These are phyloP conservation scores for Gyrodactylus bullatarudis DNA, from an alignment of 1,140 invertebrate genomes.

Conservation along the genomic window DNA sequence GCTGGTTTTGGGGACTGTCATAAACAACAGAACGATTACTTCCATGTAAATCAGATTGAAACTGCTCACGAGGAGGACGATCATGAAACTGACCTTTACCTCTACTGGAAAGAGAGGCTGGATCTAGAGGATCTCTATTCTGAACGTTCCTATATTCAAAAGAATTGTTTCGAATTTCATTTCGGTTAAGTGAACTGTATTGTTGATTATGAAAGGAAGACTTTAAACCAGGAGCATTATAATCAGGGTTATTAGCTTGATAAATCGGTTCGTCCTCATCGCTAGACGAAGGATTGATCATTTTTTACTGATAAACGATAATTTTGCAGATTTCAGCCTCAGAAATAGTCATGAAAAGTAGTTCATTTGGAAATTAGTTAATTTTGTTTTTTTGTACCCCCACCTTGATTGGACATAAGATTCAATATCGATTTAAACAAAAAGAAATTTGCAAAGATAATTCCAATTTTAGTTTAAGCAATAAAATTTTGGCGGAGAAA, in stretches of 20 bases:
- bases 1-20: neutral
- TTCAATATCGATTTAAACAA: too few species aligned
- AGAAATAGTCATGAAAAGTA: too few species aligned
- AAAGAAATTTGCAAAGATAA: too few species aligned
- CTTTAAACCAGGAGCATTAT: neutral
- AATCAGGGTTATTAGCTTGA: neutral
- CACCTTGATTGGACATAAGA: too few species aligned
- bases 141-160: too few species aligned
- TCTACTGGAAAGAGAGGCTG: neutral
- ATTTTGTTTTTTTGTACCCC: too few species aligned
- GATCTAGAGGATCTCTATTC: neutral
- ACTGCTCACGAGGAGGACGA: neutral
- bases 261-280: neutral
- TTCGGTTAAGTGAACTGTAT: neutral
- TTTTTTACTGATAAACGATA: neutral
- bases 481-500: too few species aligned
- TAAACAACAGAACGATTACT: neutral
- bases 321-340: too few species aligned
- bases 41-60: too few species aligned
- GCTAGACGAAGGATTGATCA: neutral
- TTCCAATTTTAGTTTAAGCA: too few species aligned
- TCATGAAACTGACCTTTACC: neutral
- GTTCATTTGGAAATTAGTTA: too few species aligned
- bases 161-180: too few species aligned
- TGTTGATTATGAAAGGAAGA: neutral